Base-by-base conservation (phyloP, 2,113 vertebrate species). In the Motacilla tschutschensis region DNA sequence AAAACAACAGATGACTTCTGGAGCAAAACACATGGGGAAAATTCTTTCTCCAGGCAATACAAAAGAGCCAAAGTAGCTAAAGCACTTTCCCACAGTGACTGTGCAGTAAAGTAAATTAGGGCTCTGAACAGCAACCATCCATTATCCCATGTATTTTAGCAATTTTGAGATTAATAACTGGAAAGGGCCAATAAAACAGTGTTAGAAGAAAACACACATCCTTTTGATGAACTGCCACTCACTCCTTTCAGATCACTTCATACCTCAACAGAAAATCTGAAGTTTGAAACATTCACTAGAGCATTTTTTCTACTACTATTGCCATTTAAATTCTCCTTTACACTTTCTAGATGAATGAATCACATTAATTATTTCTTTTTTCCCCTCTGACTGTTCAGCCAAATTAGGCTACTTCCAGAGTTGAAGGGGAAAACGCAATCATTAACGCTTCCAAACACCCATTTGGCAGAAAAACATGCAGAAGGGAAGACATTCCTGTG, bases 381-480 rank as follows among this genome's bases (percentile, higher is more conserved):
- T 88, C 72, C 87, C 82, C 67, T 88, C 62, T 91, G 55, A 87
- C 69, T 86, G n/a, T 71, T 91, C 88, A 89, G 80, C 46, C 87
- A 95, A 92, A 94, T 93, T 79, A 96, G 47, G 73, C 60, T 87
- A 74, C 58, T 94, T 93, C 67, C 53, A 94, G 78, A 94, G 79
- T 18, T 91, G 57, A 94, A 87, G 70, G 78, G 72, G 28, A 90
- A 95, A 87, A 86, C 2, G 1, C 69, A 92, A 93, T 85, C 90
- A 91, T 78, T 93, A 94, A 93, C 20, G 50, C 71, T 94, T 94
- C 74, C 79, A 94, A 95, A 93, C 62, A 91, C 59, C 29, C 78
- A 44, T 79, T 80, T 70, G 51, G 79, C 38, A 94, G 88, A 86
- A 83, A 51, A 89, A 36, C 5, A 20, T 1, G 14, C 14, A 5